Percentiles rank a stretch among this genome's conserved stretches.
Conservation (phyloP, 2,888 invertebrate species). For the Protula sp. region DNA sequence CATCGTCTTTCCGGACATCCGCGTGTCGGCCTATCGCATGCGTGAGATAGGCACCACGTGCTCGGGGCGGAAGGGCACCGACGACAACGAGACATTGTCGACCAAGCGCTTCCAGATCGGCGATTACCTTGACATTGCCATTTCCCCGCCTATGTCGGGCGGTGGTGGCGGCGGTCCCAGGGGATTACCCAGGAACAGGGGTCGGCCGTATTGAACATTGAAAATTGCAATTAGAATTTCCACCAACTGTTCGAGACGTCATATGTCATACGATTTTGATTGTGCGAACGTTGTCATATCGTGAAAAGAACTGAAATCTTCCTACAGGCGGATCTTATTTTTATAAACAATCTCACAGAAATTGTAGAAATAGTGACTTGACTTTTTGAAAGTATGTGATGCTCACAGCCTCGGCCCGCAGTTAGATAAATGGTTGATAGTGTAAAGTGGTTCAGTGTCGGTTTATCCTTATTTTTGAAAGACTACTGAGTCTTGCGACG, state of each 20-base stretch:
- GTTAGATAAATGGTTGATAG: no score
- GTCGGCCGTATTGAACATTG: conserved; percentile 6
- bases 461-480: no score
- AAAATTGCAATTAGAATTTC: neutral
- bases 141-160: conserved; percentile 55
- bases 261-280: no score
- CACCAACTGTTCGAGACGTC: neutral
- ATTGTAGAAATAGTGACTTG: no score
- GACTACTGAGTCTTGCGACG: no score
- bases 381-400: no score
- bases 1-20: conserved; percentile 59
- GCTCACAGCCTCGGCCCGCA: no score
- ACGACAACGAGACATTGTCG: conserved; percentile 85
- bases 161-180: conserved; percentile 1
- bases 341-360: no score
- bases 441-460: no score
- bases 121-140: conserved; percentile 95
- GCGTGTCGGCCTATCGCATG: conserved; percentile 61
- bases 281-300: no score
- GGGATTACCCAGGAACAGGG: neutral
- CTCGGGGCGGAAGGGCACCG: conserved; percentile 77
- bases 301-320: no score
- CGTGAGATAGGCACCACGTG: conserved; percentile 92
- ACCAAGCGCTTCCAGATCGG: conserved; percentile 80
- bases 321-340: no score